phyloP scores from a whole-genome alignment of 1,140 invertebrate species.

The Nebria ingens region DNA sequence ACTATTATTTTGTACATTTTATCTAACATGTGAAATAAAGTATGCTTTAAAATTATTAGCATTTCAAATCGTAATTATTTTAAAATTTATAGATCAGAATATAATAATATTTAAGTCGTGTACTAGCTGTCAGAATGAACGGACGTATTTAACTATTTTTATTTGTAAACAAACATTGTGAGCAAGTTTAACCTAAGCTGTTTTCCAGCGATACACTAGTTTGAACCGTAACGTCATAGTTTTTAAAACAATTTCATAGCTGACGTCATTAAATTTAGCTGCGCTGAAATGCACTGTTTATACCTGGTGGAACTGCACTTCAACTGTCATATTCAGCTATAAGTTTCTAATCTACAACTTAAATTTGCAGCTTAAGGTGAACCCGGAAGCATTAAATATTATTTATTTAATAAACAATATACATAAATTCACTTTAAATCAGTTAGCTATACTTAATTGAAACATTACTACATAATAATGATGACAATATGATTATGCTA shows the following conservation, averaged over 20 bases:
- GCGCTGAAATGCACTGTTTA: background rate
- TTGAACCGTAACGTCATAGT: background rate
- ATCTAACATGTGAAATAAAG: no score
- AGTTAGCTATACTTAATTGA: background rate
- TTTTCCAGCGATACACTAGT: background rate
- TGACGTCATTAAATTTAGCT: background rate
- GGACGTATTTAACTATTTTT: no score
- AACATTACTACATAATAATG: background rate
- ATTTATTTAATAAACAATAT: slow-evolving; percentile 1
- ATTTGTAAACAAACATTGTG: no score
- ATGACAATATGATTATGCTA: background rate
- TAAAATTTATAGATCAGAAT: no score
- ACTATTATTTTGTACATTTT: no score
- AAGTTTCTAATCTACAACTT: background rate
- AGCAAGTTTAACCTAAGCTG: no score
- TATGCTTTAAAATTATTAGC: no score
- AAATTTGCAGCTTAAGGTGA: background rate
- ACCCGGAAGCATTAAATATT: background rate
- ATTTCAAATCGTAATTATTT: no score
- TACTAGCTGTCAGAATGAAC: no score
- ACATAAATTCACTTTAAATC: background rate
- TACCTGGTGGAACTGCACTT: background rate
- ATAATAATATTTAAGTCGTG: no score
- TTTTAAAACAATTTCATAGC: background rate
- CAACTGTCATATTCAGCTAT: background rate